Percentiles rank a stretch among this genome's conserved stretches.
These are phyloP conservation scores for Heliconius sara DNA, from an alignment of 2,888 invertebrate genomes.

Conservation along the genomic window DNA sequence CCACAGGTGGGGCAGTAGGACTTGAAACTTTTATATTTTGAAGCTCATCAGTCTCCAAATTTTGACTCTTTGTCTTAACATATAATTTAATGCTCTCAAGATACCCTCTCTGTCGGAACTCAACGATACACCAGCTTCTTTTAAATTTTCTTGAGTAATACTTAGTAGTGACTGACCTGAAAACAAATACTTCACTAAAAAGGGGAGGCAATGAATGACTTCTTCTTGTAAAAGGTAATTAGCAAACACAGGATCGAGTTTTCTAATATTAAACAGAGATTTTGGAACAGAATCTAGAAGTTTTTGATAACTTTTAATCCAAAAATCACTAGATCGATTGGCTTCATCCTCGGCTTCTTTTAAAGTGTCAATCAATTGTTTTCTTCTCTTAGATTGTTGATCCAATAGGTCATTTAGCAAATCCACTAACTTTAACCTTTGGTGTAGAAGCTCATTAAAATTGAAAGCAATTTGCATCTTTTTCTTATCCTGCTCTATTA, in stretches of 20 bases:
- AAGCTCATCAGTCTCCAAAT: slow-evolving; percentile 51
- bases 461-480: slow-evolving; percentile 87
- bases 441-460: slow-evolving; percentile 88
- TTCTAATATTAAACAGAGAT: slow-evolving; percentile 85
- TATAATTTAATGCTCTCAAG: slow-evolving; percentile 85
- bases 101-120: slow-evolving; percentile 85
- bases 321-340: slow-evolving; percentile 85
- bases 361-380: slow-evolving; percentile 87
- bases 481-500: slow-evolving; percentile 88
- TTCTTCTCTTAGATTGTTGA: slow-evolving; percentile 87
- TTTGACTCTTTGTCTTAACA: slow-evolving; percentile 70
- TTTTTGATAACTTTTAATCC: slow-evolving; percentile 92
- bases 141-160: slow-evolving; percentile 83
- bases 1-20: slow-evolving; percentile 62
- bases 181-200: slow-evolving; percentile 86
- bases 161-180: slow-evolving; percentile 79
- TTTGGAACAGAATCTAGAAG: slow-evolving; percentile 90
- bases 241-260: slow-evolving; percentile 87
- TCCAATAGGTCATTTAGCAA: slow-evolving; percentile 87
- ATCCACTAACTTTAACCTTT: slow-evolving; percentile 86
- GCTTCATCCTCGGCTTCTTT: slow-evolving; percentile 87
- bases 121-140: slow-evolving; percentile 83
- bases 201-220: slow-evolving; percentile 90
- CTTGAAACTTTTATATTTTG: slow-evolving; percentile 46
- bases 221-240: slow-evolving; percentile 88